Evolutionary conservation across 2,888 invertebrate species (phyloP).

Genomic region (Campaea margaritaria): DNA sequence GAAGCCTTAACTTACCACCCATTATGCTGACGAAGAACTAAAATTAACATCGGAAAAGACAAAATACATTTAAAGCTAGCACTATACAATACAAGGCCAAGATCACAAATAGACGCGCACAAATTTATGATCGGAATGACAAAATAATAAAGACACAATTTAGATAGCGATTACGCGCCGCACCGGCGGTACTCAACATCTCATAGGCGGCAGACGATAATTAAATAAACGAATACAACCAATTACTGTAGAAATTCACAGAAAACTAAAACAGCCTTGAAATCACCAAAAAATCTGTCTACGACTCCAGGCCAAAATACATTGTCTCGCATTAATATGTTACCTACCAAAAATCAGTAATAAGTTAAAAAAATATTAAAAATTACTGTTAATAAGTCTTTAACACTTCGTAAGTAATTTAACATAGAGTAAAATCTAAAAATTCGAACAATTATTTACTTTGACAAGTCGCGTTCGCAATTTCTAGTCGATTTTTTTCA

Average conservation of each 20-base stretch:
- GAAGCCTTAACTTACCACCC: conserved; percentile 71
- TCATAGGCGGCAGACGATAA: conserved; percentile 63
- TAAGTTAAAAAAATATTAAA: conserved; percentile 41
- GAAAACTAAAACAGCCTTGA: conserved; percentile 75
- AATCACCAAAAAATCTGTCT: conserved; percentile 62
- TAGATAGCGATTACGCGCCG: conserved; percentile 44
- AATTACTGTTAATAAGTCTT: conserved; percentile 45
- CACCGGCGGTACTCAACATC: conserved; percentile 56
- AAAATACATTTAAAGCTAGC: conserved; percentile 58
- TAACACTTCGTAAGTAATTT: conserved; percentile 37
- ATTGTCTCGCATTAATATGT: conserved; percentile 44
- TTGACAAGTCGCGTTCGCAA: conserved; percentile 42
- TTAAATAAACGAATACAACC: conserved; percentile 73
- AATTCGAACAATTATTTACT: conserved; percentile 25
- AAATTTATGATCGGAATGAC: conserved; percentile 27
- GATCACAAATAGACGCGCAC: conserved; percentile 56
- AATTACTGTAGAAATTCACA: conserved; percentile 63
- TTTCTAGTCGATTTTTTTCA: conserved; percentile 45
- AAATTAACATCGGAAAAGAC: conserved; percentile 58
- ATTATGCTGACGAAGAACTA: conserved; percentile 62
- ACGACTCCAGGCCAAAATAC: conserved; percentile 52
- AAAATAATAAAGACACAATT: conserved; percentile 31
- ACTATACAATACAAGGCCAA: conserved; percentile 64
- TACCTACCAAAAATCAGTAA: conserved; percentile 62
- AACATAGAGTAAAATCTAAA: conserved; percentile 33